phyloP scores from a whole-genome alignment of 2,797 vertebrate genomes.

The Chaetophractus vellerosus region DNA sequence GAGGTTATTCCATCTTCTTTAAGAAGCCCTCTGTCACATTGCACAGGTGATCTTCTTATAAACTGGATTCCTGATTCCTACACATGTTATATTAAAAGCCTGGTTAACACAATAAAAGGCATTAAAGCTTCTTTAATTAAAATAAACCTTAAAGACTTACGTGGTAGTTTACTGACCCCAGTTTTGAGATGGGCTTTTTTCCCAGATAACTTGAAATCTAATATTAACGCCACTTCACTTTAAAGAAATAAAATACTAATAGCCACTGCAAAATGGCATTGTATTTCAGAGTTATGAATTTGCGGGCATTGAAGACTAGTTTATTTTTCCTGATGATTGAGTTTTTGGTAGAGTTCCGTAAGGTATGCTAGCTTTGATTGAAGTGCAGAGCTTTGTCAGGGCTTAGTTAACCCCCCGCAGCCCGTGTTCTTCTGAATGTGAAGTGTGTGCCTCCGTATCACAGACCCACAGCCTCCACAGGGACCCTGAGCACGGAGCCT shows the following conservation, averaged over 20 bases:
- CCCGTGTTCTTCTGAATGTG: constrained; percentile 85
- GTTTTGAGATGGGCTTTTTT: constrained; percentile 15
- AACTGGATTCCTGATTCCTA: background rate
- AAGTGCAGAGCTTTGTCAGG: constrained; percentile 82
- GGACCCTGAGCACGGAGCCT: constrained; percentile 80
- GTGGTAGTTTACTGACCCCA: background rate
- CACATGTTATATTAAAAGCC: constrained; percentile 42
- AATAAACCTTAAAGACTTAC: constrained; percentile 40
- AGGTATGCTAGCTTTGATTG: constrained; percentile 75
- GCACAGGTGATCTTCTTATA: background rate
- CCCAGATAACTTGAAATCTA: constrained; percentile 48
- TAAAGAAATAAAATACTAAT: background rate
- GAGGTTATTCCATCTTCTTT: background rate
- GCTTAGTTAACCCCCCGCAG: constrained; percentile 80
- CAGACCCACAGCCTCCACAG: constrained; percentile 87
- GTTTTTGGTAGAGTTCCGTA: constrained; percentile 76
- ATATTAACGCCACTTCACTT: constrained; percentile 50
- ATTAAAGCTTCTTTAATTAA: constrained; percentile 39
- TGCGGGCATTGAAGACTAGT: constrained; percentile 75
- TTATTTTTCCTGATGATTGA: constrained; percentile 83
- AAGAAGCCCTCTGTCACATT: background rate
- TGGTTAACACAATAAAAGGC: constrained; percentile 27
- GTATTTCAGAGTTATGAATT: constrained; percentile 48
- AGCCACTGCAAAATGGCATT: constrained; percentile 68
- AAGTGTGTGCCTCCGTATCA: constrained; percentile 87